Evolutionary conservation across 2,797 vertebrate species (phyloP), one percentile per base, ranked within the genome.

Genomic region (Aphelocoma californica): DNA sequence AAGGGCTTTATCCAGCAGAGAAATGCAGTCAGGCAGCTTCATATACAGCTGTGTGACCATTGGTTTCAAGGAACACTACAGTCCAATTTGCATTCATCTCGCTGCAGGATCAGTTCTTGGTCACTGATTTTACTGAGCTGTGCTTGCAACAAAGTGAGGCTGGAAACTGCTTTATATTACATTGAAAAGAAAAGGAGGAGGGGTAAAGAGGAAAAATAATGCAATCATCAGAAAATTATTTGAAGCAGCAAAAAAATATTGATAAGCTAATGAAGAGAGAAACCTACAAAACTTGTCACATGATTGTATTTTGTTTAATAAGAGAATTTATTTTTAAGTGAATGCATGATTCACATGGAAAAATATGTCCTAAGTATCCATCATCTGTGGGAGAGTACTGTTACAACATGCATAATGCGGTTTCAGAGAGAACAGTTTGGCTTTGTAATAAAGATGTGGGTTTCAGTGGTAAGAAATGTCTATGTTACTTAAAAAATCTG

Each of bases 331-430:
- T 94, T 96, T 85, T 89, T 60, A 85, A 83, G 48, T 95, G 81
- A 95, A 96, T 95, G 84, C 65, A 93, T 97, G 95, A 97, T 79
- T 96, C 95, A 95, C 38, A 93, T 40, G 83, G 92, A 95, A 96
- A 95, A 97, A 88, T 96, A 96, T 93, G 95, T 91, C 69, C 94
- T 85, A 88, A 96, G 65, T 73, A 69, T 89, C 94, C 92, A 65
- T 94, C 74, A 4, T 91, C 90, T 86, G 93, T 92, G 89, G 93
- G 92, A 89, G 86, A 96, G 92, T 84, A 86, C 85, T 96, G 95
- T 97, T 97, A 90, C 75, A 97, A 96, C 94, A 96, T 34, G 92
- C 82, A 89, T 64, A 93, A 89, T 88, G 90, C 4, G 67, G 77
- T 93, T 97, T 94, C 28, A 29, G 88, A 91, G 84, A 90, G 95